Conservation (phyloP, 2,797 vertebrate species). For the Pipistrellus nathusii region DNA sequence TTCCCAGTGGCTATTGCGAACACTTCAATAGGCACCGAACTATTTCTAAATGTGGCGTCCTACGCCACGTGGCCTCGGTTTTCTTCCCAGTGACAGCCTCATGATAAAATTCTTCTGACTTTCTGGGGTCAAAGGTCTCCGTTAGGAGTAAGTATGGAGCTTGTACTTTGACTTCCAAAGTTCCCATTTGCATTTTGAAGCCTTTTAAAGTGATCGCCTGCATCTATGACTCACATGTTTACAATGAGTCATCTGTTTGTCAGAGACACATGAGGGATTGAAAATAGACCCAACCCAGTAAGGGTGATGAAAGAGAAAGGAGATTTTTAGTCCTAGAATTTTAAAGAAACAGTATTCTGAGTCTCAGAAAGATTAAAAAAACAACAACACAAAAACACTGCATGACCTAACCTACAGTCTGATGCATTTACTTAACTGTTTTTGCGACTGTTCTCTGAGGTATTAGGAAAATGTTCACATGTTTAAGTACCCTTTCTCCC, state of each 20-base stretch:
- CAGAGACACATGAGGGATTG: background rate
- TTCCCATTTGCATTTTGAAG: slow-evolving; percentile 57
- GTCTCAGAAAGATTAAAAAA: background rate
- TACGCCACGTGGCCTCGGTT: background rate
- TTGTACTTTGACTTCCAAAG: slow-evolving; percentile 52
- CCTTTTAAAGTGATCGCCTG: slow-evolving; percentile 27
- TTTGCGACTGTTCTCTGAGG: background rate
- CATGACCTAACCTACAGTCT: background rate
- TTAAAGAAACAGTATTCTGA: slow-evolving; percentile 45
- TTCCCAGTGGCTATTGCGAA: background rate
- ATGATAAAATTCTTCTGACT: background rate
- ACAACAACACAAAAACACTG: background rate
- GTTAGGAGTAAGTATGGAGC: background rate
- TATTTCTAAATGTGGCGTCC: background rate
- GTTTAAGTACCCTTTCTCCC: background rate
- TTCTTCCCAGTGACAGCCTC: background rate
- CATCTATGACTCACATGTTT: slow-evolving; percentile 5
- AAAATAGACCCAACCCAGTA: background rate
- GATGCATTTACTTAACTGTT: background rate
- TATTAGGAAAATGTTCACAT: background rate
- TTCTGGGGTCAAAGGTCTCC: background rate
- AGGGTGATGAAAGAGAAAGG: background rate
- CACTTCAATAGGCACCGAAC: background rate
- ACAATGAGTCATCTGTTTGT: slow-evolving; percentile 40
- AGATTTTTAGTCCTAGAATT: background rate